These are phyloP conservation scores for Hesperia comma DNA, from an alignment of 2,888 invertebrate genomes.

Conservation along the genomic window DNA sequence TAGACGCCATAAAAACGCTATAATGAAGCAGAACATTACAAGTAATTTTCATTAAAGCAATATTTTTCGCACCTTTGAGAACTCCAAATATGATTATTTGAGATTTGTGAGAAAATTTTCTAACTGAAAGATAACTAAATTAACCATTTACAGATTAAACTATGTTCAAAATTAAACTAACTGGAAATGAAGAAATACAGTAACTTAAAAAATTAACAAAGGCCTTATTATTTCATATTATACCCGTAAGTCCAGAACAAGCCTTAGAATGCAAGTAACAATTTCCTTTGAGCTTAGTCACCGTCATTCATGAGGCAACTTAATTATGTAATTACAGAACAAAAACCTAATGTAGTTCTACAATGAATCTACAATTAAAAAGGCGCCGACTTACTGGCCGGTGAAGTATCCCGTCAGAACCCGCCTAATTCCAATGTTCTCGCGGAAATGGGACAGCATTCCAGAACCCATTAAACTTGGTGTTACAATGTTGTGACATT, in stretches of 20 bases:
- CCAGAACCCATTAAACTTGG: slow-evolving; percentile 52
- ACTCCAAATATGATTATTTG: too few relatives aligned
- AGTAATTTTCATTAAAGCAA: too few relatives aligned
- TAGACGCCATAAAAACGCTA: background rate
- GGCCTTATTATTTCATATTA: background rate
- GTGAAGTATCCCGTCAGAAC: slow-evolving; percentile 27
- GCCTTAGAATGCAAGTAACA: slow-evolving; percentile 4
- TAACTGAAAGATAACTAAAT: too few relatives aligned
- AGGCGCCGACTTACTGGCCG: slow-evolving; percentile 11
- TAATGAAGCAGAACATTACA: background rate
- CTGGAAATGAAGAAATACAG: too few relatives aligned
- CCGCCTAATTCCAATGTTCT: slow-evolving; percentile 30
- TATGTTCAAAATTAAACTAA: too few relatives aligned
- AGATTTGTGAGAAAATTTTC: too few relatives aligned
- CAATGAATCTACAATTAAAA: slow-evolving; percentile 5
- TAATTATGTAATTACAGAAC: slow-evolving; percentile 8
- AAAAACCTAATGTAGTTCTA: slow-evolving; percentile 1
- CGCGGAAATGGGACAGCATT: slow-evolving; percentile 64
- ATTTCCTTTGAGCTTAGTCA: slow-evolving; percentile 4
- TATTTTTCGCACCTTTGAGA: too few relatives aligned
- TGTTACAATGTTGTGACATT: slow-evolving; percentile 41
- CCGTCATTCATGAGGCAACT: slow-evolving; percentile 3
- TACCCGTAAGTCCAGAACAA: background rate
- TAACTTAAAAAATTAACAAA: background rate
- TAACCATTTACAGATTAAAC: too few relatives aligned